Conservation (phyloP, 2,888 invertebrate species). For the Dorcus parallelipipedus region DNA sequence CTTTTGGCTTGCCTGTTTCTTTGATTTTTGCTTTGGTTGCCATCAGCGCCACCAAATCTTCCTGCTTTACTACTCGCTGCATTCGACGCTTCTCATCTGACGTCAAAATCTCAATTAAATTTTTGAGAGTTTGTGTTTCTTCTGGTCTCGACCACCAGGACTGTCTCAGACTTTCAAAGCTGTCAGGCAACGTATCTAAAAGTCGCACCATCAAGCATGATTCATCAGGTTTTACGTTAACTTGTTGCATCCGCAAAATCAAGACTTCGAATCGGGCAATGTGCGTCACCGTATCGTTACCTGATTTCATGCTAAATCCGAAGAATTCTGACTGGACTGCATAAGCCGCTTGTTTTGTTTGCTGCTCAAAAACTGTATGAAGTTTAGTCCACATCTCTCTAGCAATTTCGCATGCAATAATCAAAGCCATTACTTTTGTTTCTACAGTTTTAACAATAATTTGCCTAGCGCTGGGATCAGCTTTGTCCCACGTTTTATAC, state of each 20-base stretch:
- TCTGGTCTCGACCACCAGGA: background rate
- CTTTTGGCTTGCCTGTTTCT: background rate
- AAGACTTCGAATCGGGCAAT: too few relatives aligned
- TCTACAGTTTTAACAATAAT: too few relatives aligned
- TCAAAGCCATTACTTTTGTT: too few relatives aligned
- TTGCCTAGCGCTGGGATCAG: too few relatives aligned
- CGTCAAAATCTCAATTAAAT: background rate
- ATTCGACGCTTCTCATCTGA: background rate
- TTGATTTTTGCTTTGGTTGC: background rate
- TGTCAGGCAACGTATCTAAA: background rate
- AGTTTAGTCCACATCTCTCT: too few relatives aligned
- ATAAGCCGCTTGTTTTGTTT: too few relatives aligned
- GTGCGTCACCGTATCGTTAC: too few relatives aligned
- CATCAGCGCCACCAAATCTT: background rate
- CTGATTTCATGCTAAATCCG: too few relatives aligned
- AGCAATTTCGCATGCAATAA: too few relatives aligned
- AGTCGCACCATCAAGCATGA: background rate
- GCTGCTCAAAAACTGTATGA: too few relatives aligned
- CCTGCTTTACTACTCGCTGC: background rate
- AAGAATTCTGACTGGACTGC: too few relatives aligned
- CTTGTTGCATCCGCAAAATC: background rate
- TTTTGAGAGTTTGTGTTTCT: background rate
- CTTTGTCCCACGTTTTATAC: too few relatives aligned
- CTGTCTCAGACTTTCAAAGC: background rate
- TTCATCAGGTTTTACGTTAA: background rate